Evolutionary conservation across 2,797 vertebrate species (phyloP), one percentile per base, ranked within the genome.

Genomic region (Hozukius guyotensis): DNA sequence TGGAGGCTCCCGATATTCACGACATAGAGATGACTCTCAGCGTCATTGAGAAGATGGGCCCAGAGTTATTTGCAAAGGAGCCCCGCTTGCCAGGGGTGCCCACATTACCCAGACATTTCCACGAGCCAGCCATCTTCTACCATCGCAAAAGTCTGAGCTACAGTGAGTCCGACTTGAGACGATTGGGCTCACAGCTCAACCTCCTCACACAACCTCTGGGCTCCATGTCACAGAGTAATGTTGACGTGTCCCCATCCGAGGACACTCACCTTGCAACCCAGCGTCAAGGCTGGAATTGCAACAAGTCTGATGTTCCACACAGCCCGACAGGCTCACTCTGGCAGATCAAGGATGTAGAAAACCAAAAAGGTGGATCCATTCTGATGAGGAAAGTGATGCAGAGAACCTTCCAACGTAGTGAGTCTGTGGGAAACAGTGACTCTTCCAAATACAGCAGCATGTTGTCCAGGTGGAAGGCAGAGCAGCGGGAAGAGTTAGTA

Each of bases 91-190:
- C 95, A 0, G 95, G 95, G 31, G 81, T 84, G 0, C 85, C 82
- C 1, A 90, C 82, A 11, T 66, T 89, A 59, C 94, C 94, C 11
- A 95, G 90, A 49, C 94, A 94, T 70, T 95, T 95, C 77, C 87
- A 95, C 1, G 89, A 96, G 81, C 95, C 96, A 9, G 93, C 97
- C 46, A 94, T 99, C 65, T 96, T 96, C 88, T 96, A 93, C 82
- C 90, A 96, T 65, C 96, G 95, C 85, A 97, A 97, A 85, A 97
- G 95, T 78, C 95, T 99, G 63, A 97, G 98, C 94, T 99, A 97
- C 76, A 99, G 98, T 13, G 98, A 99, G 59, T 97, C 98, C 0
- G 97, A 99, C 89, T 90, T 99, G 72, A 96, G 93, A 76, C 96
- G 96, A 62, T 92, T 96, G 0, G 94, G 95, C n/a, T 94, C 96